Evolutionary conservation across 2,797 vertebrate species (phyloP).

Genomic region (Lycodopsis pacificus): DNA sequence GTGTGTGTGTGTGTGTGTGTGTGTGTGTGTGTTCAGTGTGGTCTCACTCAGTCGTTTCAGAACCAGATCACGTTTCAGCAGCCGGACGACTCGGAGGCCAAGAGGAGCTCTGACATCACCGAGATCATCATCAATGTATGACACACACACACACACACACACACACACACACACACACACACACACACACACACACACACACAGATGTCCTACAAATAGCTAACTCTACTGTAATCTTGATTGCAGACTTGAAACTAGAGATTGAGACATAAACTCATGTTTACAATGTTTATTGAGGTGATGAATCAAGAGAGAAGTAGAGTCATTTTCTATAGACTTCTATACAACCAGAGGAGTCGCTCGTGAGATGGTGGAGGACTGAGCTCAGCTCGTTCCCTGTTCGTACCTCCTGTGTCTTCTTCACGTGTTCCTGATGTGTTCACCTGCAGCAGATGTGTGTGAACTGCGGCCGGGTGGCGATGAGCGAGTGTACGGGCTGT

Average conservation of each 20-base stretch:
- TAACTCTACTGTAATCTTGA: neutral
- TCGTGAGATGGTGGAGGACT: no score
- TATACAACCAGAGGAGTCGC: no score
- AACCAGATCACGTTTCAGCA: conserved; percentile 87
- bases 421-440: neutral
- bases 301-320: no score
- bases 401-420: no score
- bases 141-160: conserved; percentile 12
- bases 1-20: conserved; percentile 23
- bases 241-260: no score
- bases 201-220: neutral
- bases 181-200: conserved; percentile 1
- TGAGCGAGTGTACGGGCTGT: conserved; percentile 94
- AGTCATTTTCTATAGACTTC: no score
- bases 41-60: conserved; percentile 78
- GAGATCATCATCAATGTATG: conserved; percentile 91
- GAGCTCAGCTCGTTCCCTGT: no score
- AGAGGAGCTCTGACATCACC: conserved; percentile 79
- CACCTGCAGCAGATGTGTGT: conserved; percentile 91
- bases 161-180: conserved; percentile 11
- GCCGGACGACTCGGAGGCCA: conserved; percentile 85
- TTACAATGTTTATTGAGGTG: no score
- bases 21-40: conserved; percentile 49
- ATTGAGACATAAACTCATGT: no score
- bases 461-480: conserved; percentile 95